These are phyloP conservation scores for Fregata magnificens DNA, from an alignment of 2,113 vertebrate species.

Conservation along the genomic window DNA sequence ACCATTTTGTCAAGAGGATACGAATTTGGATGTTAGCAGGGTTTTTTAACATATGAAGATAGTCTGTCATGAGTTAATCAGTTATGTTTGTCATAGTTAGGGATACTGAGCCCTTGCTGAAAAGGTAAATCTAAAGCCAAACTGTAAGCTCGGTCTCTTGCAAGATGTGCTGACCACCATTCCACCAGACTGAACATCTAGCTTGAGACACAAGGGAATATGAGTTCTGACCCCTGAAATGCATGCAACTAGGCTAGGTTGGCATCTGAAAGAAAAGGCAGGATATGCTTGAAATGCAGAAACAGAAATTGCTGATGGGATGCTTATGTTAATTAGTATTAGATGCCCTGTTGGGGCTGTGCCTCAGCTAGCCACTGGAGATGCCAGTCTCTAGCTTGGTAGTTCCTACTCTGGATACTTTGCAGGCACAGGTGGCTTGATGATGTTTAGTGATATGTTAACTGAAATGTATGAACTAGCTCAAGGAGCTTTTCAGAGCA, in stretches of 20 bases:
- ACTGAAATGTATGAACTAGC: neutral
- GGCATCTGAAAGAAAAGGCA: neutral
- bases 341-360: neutral
- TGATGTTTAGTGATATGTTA: neutral
- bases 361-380: neutral
- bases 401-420: neutral
- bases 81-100: neutral
- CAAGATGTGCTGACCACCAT: neutral
- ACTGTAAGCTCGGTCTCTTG: neutral
- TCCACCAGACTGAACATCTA: neutral
- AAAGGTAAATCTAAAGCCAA: neutral
- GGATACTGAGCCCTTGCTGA: neutral
- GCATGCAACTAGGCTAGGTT: neutral
- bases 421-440: neutral
- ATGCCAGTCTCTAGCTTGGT: neutral
- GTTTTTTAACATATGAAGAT: neutral
- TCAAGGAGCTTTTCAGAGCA: neutral
- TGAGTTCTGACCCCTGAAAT: accelerated
- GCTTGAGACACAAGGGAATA: neutral
- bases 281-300: neutral
- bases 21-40: neutral
- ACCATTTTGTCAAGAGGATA: neutral
- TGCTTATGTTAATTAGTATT: neutral
- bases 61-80: neutral
- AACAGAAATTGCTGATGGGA: neutral